Evolutionary conservation across 2,888 invertebrate species (phyloP), one percentile per base, ranked within the genome.

Genomic region (Pterobdella sp.): DNA sequence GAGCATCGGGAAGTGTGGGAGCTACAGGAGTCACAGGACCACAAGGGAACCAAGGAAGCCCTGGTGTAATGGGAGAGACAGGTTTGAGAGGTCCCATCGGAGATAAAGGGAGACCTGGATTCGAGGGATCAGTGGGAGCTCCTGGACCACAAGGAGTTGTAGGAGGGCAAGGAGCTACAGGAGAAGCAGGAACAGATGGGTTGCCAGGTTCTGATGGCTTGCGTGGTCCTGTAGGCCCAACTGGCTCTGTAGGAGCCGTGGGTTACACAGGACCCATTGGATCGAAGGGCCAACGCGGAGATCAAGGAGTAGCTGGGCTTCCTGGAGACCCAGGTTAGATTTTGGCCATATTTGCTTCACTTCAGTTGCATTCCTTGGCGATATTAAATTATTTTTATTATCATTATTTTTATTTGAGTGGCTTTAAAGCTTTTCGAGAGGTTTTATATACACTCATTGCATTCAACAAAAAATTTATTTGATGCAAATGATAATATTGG

Each of bases 151-250:
- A 72, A 32, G 77, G 77, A 68, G 35, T 56, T 0, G 4, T 60
- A 52, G 77, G 77, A 22, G 68, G 70, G 14, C 31, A 52, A 31
- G 76, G 76, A 42, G 67, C 31, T n/a, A 52, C 70, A n/a, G 77
- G 74, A 49, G 70, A 65, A 35, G 80, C 80, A 0, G 85, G 85
- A 63, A 78, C 78, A 0, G 79, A 83, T 85, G 88, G 82, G 34
- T 78, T 79, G 0, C 78, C 78, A 71, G 82, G 82, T 66, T 66
- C 72, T 18, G 52, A 22, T 35, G 74, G 75, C 14, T 10, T 34
- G 10, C 73, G 66, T 49, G 75, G 75, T 22, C 49, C 65, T 63
- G 56, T 29, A 63, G 76, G 76, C n/a, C n/a, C n/a, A 3, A 7
- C n/a, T 18, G 60, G 60, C 3, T 3, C 60, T 56, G 7, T 3